Conservation (phyloP, 2,888 invertebrate species). For the Melolontha melolontha region DNA sequence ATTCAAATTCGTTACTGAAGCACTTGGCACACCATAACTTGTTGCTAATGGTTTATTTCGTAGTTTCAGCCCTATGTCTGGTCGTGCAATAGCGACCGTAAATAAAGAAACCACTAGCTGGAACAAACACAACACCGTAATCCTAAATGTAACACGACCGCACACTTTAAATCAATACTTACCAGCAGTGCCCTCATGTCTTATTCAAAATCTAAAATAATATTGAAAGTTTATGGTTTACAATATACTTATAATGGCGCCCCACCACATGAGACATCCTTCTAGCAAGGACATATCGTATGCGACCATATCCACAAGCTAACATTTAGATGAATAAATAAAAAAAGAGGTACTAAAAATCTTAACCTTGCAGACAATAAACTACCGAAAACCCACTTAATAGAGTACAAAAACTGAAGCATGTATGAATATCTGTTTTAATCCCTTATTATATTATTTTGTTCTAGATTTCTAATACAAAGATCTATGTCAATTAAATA, state of each 20-base stretch:
- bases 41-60: slow-evolving; percentile 66
- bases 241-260: slow-evolving; percentile 56
- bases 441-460: too few species aligned
- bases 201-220: slow-evolving; percentile 40
- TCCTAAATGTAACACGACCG: slow-evolving; percentile 27
- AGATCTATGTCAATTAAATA: not conserved
- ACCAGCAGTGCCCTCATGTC: slow-evolving; percentile 59
- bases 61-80: slow-evolving; percentile 70
- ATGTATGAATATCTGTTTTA: too few species aligned
- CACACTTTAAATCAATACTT: slow-evolving; percentile 50
- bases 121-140: slow-evolving; percentile 50
- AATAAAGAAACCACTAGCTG: slow-evolving; percentile 59
- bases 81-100: slow-evolving; percentile 69
- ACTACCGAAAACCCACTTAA: slow-evolving; percentile 30
- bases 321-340: slow-evolving; percentile 56
- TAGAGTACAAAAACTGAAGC: not conserved
- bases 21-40: slow-evolving; percentile 65
- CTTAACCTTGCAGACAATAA: slow-evolving; percentile 52
- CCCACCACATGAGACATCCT: slow-evolving; percentile 61
- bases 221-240: slow-evolving; percentile 47
- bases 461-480: too few species aligned
- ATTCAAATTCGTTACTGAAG: slow-evolving; percentile 46
- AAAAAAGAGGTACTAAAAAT: slow-evolving; percentile 54
- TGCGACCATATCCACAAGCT: slow-evolving; percentile 53
- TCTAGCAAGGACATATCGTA: slow-evolving; percentile 60